These are phyloP conservation scores for Trichonephila clavipes DNA, from an alignment of 1,140 invertebrate genomes.

Conservation along the genomic window DNA sequence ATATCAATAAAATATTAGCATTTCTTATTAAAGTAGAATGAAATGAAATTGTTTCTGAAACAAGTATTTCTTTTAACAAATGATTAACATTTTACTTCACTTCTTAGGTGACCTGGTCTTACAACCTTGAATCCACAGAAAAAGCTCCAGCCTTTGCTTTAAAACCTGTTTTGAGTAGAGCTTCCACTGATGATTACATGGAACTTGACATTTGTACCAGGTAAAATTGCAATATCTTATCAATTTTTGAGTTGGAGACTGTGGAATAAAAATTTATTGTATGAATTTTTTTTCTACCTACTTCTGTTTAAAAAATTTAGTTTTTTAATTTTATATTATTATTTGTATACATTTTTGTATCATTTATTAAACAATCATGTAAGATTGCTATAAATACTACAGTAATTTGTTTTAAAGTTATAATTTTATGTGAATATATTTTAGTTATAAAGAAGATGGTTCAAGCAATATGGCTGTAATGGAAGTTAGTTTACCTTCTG, in stretches of 20 bases:
- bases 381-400: no score
- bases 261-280: neutral
- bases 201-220: constrained; percentile 90
- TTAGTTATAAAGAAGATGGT: constrained; percentile 80
- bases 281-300: neutral
- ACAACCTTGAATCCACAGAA: constrained; percentile 93
- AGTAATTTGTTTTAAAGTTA: no score
- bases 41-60: no score
- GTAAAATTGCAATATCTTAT: constrained; percentile 76
- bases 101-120: constrained; percentile 86
- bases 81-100: neutral
- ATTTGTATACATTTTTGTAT: no score
- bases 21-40: no score
- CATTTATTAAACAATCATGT: no score
- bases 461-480: constrained; percentile 92
- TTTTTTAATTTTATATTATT: no score
- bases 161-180: constrained; percentile 92
- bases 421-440: neutral
- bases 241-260: neutral
- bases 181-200: constrained; percentile 90
- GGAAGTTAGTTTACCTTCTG: constrained; percentile 91
- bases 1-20: no score
- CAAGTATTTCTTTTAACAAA: no score
- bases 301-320: no score
- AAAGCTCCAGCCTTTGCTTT: constrained; percentile 93